phyloP scores from a whole-genome alignment of 2,888 invertebrate species.

The Leuctra nigra region DNA sequence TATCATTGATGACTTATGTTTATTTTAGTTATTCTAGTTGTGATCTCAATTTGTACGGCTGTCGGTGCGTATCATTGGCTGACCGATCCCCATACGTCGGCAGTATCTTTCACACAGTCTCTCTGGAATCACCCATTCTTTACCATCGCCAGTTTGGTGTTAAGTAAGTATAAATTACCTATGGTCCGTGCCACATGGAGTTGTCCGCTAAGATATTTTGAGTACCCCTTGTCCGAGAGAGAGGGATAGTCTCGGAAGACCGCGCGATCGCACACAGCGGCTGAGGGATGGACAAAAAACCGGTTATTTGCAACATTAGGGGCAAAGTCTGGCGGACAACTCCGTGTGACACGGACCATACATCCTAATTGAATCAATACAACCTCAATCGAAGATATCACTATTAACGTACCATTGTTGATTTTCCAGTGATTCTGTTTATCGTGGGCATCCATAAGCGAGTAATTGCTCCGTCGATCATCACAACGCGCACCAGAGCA shows the following conservation, averaged over 20 bases:
- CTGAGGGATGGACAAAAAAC: too few species aligned
- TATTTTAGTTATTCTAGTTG: slow-evolving; percentile 69
- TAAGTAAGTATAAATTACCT: slow-evolving; percentile 52
- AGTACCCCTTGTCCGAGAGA: too few species aligned
- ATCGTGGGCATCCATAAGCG: slow-evolving; percentile 90
- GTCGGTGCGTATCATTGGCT: slow-evolving; percentile 96
- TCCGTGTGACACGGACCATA: too few species aligned
- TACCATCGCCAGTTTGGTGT: slow-evolving; percentile 73
- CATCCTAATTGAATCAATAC: too few species aligned
- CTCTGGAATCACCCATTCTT: slow-evolving; percentile 92
- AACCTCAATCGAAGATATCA: too few species aligned
- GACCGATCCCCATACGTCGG: slow-evolving; percentile 87
- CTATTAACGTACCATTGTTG: neutral
- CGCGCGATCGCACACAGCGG: too few species aligned
- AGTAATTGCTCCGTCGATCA: slow-evolving; percentile 94
- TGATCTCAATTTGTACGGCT: slow-evolving; percentile 84
- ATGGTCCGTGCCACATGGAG: too few species aligned
- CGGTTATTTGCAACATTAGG: too few species aligned
- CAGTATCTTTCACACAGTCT: slow-evolving; percentile 85
- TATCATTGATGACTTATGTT: neutral
- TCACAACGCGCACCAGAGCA: slow-evolving; percentile 82
- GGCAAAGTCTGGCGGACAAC: too few species aligned
- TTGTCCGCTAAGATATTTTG: too few species aligned
- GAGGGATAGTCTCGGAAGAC: too few species aligned
- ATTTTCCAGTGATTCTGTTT: slow-evolving; percentile 73